phyloP scores from a whole-genome alignment of 1,140 invertebrate genomes.

The Planococcus citri region DNA sequence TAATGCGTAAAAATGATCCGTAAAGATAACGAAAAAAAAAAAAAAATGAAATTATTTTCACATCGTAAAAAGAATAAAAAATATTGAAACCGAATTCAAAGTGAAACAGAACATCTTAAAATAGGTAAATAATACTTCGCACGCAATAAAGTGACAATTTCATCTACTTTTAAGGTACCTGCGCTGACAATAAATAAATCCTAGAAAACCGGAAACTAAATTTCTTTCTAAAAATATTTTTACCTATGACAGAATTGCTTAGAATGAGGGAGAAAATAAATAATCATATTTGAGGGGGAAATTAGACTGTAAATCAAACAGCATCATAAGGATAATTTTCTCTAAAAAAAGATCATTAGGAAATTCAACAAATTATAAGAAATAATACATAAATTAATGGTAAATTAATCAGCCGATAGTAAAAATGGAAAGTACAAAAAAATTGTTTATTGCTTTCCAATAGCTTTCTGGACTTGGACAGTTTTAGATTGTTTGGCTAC shows the following conservation, averaged over 20 bases:
- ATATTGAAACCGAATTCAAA: neutral
- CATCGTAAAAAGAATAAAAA: neutral
- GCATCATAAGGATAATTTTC: neutral
- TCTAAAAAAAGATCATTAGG: neutral
- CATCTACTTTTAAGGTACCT: no score
- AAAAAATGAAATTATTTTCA: neutral
- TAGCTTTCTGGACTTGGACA: slow-evolving; percentile 41
- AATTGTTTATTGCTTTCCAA: slow-evolving; percentile 39
- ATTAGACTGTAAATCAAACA: no score
- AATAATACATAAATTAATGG: neutral
- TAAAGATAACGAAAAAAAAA: neutral
- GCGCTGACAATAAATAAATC: no score
- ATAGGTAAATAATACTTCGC: no score
- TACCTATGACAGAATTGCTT: no score
- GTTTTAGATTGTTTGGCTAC: slow-evolving; percentile 40
- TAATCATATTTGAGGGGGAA: no score
- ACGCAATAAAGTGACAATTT: no score
- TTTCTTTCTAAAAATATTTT: no score
- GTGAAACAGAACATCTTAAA: no score
- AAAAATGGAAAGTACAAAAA: slow-evolving; percentile 9
- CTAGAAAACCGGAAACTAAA: no score
- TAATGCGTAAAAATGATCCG: neutral
- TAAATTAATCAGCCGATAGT: neutral
- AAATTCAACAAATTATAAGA: neutral
- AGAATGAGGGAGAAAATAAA: no score